phyloP scores from a whole-genome alignment of 2,113 vertebrate species.

The Rhynchomys soricoides region DNA sequence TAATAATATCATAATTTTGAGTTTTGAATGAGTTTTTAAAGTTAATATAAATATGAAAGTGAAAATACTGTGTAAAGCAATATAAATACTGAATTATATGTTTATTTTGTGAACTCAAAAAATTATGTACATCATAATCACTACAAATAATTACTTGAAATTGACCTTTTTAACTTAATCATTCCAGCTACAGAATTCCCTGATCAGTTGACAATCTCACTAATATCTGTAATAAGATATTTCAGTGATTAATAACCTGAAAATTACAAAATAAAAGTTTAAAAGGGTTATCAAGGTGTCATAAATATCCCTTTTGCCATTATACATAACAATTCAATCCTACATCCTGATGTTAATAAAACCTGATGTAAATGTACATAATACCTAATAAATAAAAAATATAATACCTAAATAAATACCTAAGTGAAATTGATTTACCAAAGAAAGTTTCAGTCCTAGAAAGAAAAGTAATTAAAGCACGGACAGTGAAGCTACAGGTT shows the following conservation, averaged over 20 bases:
- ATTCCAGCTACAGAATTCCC: background rate
- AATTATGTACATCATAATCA: background rate
- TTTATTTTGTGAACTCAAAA: background rate
- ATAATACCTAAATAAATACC: background rate
- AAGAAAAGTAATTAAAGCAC: slow-evolving; percentile 3
- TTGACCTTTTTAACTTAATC: background rate
- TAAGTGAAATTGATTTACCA: slow-evolving; percentile 6
- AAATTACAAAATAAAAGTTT: background rate
- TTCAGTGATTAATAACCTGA: background rate
- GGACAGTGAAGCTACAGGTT: slow-evolving; percentile 17
- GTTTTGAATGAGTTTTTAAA: background rate
- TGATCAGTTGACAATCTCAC: background rate
- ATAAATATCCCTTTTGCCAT: background rate
- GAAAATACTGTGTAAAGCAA: background rate
- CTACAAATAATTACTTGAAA: background rate
- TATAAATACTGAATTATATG: background rate
- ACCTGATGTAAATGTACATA: too few species aligned
- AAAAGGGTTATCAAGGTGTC: background rate
- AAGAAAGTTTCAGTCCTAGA: background rate
- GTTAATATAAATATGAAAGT: background rate
- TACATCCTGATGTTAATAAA: background rate
- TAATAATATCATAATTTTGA: background rate
- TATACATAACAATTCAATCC: background rate
- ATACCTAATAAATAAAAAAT: too few species aligned
- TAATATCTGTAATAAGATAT: background rate